Evolutionary conservation across 23 tunicate genomes (phyloP), one percentile per base, ranked within the genome.

Genomic region (Aplidium turbinatum): DNA sequence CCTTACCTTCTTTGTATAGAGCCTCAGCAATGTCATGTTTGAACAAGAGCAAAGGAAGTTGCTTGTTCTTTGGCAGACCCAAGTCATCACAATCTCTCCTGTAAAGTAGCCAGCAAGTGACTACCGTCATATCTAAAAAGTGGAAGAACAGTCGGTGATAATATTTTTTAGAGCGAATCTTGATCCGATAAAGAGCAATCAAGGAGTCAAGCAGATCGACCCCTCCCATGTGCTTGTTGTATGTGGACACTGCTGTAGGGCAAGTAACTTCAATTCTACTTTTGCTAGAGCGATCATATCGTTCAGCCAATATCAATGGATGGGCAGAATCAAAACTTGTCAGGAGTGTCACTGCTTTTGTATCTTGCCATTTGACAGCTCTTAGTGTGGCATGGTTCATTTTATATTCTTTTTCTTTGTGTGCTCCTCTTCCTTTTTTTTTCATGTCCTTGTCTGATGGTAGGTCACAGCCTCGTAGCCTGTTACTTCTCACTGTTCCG

Each of bases 341-440:
- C 27, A 66, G 29, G 38, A 67, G 73, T 21, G 38, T 47, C 11
- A 71, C 77, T 7, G 63, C 63, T 48, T 50, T 71, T 3, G 23
- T 71, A 35, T 71, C 64, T 6, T 26, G 9, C 77, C 77, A 71
- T 29, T 71, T 71, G 9, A 71, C 35, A 24, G 61, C 77, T 47
- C 61, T 27, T 3, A 71, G 35, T n/a, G 18, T 51, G 36, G 62
- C 30, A 16, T 31, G 21, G 52, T 66, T 29, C 27, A 51, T 24
- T 25, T 48, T 31, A 25, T 26, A 47, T 23, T 66, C 52, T 38
- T 39, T 38, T 38, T 65, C 72, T 66, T 39, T 23, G 51, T 35
- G 9, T 9, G 25, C 13, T 4, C 28, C 52, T 33, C 11, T 38
- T 7, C 9, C 73, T 23, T 35, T 39, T 9, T 66, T 38, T 39